A percentile compares a stretch with the other conserved stretches of the same genome.
phyloP scores from a whole-genome alignment of 2,113 vertebrate genomes.

The Tapirus terrestris region DNA sequence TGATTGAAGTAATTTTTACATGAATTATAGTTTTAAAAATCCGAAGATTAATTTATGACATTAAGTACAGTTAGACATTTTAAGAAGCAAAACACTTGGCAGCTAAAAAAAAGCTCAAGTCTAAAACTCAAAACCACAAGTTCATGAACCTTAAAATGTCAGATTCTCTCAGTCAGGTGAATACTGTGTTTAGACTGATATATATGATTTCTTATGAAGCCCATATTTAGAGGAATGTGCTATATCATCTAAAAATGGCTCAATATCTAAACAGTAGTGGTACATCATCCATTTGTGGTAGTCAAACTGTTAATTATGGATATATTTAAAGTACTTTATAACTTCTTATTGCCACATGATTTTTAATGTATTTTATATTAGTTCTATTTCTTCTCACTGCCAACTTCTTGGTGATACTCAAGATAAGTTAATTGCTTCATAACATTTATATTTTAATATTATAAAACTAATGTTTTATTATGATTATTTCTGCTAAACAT shows the following conservation, averaged over 20 bases:
- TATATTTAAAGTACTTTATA: slow-evolving; percentile 30
- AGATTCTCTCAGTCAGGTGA: slow-evolving; percentile 33
- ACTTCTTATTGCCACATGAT: not conserved
- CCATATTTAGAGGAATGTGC: slow-evolving; percentile 41
- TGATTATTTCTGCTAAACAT: not conserved
- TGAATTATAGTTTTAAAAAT: not conserved
- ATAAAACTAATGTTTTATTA: not conserved
- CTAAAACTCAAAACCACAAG: slow-evolving; percentile 53
- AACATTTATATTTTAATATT: slow-evolving; percentile 11
- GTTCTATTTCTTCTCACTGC: not conserved
- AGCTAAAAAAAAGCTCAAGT: not conserved
- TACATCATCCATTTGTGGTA: not conserved
- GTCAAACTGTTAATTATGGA: slow-evolving; percentile 19
- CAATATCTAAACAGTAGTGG: slow-evolving; percentile 33
- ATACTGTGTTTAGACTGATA: slow-evolving; percentile 48
- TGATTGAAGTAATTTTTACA: not conserved
- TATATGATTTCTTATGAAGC: slow-evolving; percentile 49
- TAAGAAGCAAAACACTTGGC: slow-evolving; percentile 17
- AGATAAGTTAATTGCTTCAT: not conserved
- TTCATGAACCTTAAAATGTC: slow-evolving; percentile 54
- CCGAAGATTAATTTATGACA: slow-evolving; percentile 41
- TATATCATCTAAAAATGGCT: slow-evolving; percentile 42
- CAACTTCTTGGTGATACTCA: not conserved
- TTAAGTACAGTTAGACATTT: slow-evolving; percentile 39
- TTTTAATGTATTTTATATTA: not conserved